Base-by-base conservation (phyloP, 2,888 invertebrate species). In the Pegoplata infirma region DNA sequence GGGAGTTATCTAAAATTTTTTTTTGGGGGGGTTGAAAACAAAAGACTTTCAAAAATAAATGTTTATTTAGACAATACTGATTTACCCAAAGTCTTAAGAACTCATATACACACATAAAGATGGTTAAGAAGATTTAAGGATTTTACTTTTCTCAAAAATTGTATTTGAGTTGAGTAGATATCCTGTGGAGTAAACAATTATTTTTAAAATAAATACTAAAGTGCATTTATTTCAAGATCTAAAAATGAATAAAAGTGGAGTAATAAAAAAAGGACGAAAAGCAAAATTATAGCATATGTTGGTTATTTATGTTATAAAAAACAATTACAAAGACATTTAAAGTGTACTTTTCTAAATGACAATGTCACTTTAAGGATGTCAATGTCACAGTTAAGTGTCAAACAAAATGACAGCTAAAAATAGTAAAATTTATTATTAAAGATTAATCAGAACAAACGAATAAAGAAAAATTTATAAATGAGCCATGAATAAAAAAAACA, bases 131-230 rank as follows among this genome's bases (percentile, higher is more conserved):
- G 56, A 55, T 46, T 56, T 67, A 55, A 67, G 46, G 46, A 67
- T 56, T 55, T 66, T 23, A n/a, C 36, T 53, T 17, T 36, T 36
- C 51, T 51, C 25, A 64, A 32, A 32, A 10, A 32, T n/a, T n/a
- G 36, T n/a, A 40, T n/a, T 40, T 40, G n/a, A 51, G 44, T 40
- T 8, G 10, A 21, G 21, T 5, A 16, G 36, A 55, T 71, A n/a
- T 68, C 66, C 61, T 63, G 59, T 32, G 28, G 56, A 49, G 67
- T 14, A 56, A 66, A 53, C 71, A 76, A 71, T 76, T 77, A 56
- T 67, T 64, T 56, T 71, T 32, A 44, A 14, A 69, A 28, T 53
- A 53, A 46, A 59, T 40, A 40, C 49, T 32, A 17, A 68, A 58
- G 16, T 58, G 14, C 32, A n/a, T 23, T 58, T 58, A 40, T 63